Evolutionary conservation across 2,113 vertebrate species (phyloP).

Genomic region (human): DNA sequence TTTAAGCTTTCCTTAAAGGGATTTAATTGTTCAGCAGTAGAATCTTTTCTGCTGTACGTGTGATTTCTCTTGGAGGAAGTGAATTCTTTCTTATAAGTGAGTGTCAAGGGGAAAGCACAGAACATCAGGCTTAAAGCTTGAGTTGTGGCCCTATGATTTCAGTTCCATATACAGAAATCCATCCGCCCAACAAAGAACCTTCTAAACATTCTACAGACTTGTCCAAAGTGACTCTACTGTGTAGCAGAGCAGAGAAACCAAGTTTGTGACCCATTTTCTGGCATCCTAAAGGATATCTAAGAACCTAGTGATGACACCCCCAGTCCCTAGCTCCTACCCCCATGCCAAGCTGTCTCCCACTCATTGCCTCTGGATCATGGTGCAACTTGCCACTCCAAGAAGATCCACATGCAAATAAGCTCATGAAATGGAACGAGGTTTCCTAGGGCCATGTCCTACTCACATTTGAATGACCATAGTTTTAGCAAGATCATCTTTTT

Average conservation of each 20-base stretch:
- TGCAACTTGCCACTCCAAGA: not conserved
- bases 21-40: not conserved
- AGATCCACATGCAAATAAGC: too few species aligned
- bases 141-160: not conserved
- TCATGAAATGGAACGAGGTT: not conserved
- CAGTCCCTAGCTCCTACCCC: rapidly evolving
- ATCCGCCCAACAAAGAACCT: too few species aligned
- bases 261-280: not conserved
- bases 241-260: not conserved
- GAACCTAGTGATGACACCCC: not conserved
- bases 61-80: not conserved
- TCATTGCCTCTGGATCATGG: rapidly evolving
- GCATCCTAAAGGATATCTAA: not conserved
- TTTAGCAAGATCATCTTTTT: not conserved
- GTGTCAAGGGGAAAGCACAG: not conserved
- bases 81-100: not conserved
- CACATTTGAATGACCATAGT: not conserved
- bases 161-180: not conserved
- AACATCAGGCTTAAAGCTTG: not conserved
- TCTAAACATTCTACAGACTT: not conserved
- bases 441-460: not conserved
- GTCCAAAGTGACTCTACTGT: not conserved
- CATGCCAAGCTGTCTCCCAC: rapidly evolving
- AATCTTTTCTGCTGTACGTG: not conserved
- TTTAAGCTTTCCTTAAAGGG: not conserved